Evolutionary conservation across 2,113 vertebrate genomes (phyloP), one percentile per base, ranked within the genome.

Genomic region (Pungitius pungitius): DNA sequence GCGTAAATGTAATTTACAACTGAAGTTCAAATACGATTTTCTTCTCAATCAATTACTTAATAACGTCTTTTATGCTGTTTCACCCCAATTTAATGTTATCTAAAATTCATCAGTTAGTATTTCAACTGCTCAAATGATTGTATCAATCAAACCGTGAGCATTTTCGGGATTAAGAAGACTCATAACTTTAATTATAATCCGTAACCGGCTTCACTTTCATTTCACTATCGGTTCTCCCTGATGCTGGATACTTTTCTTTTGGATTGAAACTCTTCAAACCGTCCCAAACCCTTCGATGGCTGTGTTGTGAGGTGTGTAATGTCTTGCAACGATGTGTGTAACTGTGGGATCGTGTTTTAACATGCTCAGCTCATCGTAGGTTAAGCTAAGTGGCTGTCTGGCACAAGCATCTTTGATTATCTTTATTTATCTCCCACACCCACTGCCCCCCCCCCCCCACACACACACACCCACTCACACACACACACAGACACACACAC

Each of bases 341-440:
- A 69, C 59, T 58, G 52, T 69, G 74, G 68, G 72, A 56, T 67
- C 33, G 20, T 78, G 75, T 85, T 78, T 77, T 56, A 80, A 64
- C 20, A 8, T 37, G 69, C 68, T 75, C 52, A 22, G 40, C 65
- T 69, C 56, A 74, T 22, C 69, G 68, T 64, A 66, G 80, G 85
- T 87, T 85, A 81, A 89, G 75, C 85, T 90, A 89, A 92, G 86
- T 84, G 86, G 84, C 80, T 82, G 69, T 86, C 80, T 89, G 81
- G 81, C 80, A 87, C 64, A 79, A 57, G 37, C 83, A 51, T 81
- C 77, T 85, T 80, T 87, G 85, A 92, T 91, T 87, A 81, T 84
- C 84, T 84, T 87, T 85, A 89, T 89, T 88, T 87, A 82, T 86
- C 68, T 69, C 72, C 73, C 72, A 59, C 70, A 78, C 74, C 51